Evolutionary conservation across 64 coral and sea anemone species (phyloP), one percentile per base, ranked within the genome.

Genomic region (Trachythela sp.): DNA sequence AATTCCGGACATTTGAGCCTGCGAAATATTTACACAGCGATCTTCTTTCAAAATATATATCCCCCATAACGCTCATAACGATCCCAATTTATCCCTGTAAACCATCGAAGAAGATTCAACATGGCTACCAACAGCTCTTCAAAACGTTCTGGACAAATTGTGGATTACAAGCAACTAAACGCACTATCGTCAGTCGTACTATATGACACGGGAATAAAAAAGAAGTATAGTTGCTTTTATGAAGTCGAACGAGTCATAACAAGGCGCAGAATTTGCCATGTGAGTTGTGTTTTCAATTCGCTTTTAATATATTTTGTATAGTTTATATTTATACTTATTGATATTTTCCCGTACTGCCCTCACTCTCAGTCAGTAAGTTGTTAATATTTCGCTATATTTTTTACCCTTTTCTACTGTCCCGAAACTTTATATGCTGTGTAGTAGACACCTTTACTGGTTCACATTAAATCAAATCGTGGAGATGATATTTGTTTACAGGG

Each of bases 401-500:
- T 68, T 22, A 68, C n/a, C n/a, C n/a, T n/a, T n/a, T n/a, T n/a
- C n/a, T n/a, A n/a, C n/a, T n/a, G n/a, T n/a, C n/a, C n/a, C n/a
- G n/a, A n/a, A n/a, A n/a, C n/a, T n/a, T n/a, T n/a, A n/a, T n/a
- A n/a, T n/a, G n/a, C 2, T 68, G 20, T 14, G 7, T 68, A n/a
- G 20, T 68, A 22, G 3, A 68, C 15, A 22, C 30, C 5, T 68
- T 68, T 68, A n/a, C 15, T 22, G 20, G 59, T 68, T 68, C 30
- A 68, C 30, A 31, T 22, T 6, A n/a, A 22, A n/a, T n/a, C 5
- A 68, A n/a, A 31, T 68, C 5, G 15, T 68, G 18, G 20, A 22
- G 15, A n/a, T 68, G 6, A 68, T 68, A 22, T 68, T 68, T 68
- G 59, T 68, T 68, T 68, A 64, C 86, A 88, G 86, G 86, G 67